These are phyloP conservation scores for Cheracebus regulus DNA, from an alignment of 2,797 vertebrate species.

Conservation along the genomic window DNA sequence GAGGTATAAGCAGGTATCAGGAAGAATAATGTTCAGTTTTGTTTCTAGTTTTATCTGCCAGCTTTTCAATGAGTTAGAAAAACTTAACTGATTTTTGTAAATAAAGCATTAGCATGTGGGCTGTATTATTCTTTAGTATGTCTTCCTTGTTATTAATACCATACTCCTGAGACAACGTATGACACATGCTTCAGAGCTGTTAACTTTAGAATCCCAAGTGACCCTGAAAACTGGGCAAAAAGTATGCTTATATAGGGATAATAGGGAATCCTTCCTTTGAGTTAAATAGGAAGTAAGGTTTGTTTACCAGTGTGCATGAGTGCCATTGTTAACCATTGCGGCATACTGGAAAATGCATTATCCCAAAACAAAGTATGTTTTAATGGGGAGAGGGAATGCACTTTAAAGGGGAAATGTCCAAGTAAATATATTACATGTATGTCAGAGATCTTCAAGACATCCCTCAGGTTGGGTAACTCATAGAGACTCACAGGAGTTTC, in stretches of 20 bases:
- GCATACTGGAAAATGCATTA: background rate
- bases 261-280: background rate
- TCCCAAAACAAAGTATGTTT: conserved; percentile 11
- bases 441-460: background rate
- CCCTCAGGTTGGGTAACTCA: background rate
- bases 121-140: background rate
- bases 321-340: conserved; percentile 10
- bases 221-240: background rate
- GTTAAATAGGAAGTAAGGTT: background rate
- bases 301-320: background rate
- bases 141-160: background rate
- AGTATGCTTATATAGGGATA: background rate
- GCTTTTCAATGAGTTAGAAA: background rate
- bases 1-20: background rate
- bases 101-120: background rate
- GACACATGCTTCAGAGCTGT: background rate
- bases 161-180: background rate
- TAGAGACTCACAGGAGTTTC: background rate
- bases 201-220: background rate
- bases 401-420: background rate
- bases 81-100: background rate
- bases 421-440: background rate
- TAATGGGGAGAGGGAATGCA: conserved; percentile 11
- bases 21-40: background rate
- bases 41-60: background rate